Base-by-base conservation (phyloP, 2,888 invertebrate genomes). In the Ennomos erosarius region DNA sequence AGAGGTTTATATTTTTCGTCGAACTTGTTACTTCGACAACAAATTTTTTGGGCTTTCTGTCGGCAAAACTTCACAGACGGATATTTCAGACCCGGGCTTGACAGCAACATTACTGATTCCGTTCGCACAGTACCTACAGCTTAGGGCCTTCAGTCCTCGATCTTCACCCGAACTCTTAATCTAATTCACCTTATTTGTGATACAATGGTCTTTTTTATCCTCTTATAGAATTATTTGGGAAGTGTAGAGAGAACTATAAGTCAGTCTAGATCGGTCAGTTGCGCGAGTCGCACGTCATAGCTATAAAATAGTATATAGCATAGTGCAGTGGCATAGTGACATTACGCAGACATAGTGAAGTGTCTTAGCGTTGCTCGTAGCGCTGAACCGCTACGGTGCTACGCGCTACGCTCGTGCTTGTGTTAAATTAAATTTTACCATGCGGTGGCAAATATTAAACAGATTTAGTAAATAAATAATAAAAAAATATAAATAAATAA, bases 191-290 rank as follows among this genome's bases (percentile, higher is more conserved):
- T 74, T 83, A 78, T 84, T 83, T 82, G 76, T 75, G 74, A 60
- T 78, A 79, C 81, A 79, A 82, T 79, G 79, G 75, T 71, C 78
- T 81, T 84, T 26, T 84, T 84, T 81, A 80, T 82, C 74, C 78
- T 78, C 73, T n/a, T n/a, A 64, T 68, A 75, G 76, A 74, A 71
- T 79, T 78, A 83, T 86, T 85, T 80, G 80, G 76, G 78, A 81
- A 83, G 77, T 73, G 72, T 75, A 76, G 76, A 77, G 76, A 78
- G 74, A 74, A 77, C 76, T 81, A 78, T 76, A 81, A 82, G 79
- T 84, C 87, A 89, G 86, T 88, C 83, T 84, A 85, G 82, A 85
- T 79, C 84, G 78, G 81, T 75, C 85, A 79, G 79, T 73, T 80
- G 83, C 64, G 74, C 76, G 73, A 78, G 73, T 78, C 83, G 81